These are phyloP conservation scores for Ovibos moschatus DNA, from an alignment of 2,113 vertebrate genomes.

Conservation along the genomic window DNA sequence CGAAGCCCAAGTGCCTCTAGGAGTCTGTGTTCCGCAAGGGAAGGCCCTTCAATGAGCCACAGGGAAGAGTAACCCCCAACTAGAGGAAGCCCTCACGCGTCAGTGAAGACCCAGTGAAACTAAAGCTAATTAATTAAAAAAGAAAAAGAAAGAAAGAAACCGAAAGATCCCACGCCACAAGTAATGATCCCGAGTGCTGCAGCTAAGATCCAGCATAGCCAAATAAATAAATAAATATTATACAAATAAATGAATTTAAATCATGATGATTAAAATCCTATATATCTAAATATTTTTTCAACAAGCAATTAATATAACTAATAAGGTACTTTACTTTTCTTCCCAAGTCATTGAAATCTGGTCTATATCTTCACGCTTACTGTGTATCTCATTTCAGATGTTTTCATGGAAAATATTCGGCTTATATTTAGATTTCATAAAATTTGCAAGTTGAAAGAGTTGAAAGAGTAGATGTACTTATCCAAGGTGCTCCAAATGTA, in stretches of 20 bases:
- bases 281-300: background rate
- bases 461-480: background rate
- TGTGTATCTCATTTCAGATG: background rate
- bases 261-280: background rate
- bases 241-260: background rate
- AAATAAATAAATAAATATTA: background rate
- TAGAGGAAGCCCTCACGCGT: rapidly evolving
- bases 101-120: background rate
- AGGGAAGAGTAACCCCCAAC: background rate
- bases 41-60: background rate
- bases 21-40: background rate
- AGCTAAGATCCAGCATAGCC: background rate
- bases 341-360: background rate
- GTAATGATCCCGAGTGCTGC: background rate
- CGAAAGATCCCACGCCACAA: background rate
- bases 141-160: background rate
- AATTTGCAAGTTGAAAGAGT: background rate
- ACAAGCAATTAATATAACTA: background rate
- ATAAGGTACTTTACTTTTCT: background rate
- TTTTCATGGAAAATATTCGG: background rate
- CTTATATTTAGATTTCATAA: background rate
- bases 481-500: background rate
- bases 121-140: background rate
- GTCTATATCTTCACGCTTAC: background rate
- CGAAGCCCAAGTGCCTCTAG: background rate